Conservation (phyloP, 2,888 invertebrate species). For the Eucera pruinosa region DNA sequence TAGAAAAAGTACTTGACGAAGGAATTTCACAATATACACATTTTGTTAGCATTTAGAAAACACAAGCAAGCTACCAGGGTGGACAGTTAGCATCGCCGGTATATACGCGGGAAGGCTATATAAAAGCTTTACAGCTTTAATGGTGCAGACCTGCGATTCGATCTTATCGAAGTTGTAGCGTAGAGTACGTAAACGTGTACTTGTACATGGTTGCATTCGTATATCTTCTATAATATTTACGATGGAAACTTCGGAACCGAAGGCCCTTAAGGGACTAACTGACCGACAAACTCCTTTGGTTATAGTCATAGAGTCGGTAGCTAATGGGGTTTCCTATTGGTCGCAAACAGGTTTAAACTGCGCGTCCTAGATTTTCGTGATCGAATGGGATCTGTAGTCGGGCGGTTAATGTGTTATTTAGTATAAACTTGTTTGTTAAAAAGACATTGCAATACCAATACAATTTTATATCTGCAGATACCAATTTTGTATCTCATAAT, state of each 20-base stretch:
- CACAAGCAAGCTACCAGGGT: not conserved
- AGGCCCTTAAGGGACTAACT: slow-evolving; percentile 6
- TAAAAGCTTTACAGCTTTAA: slow-evolving; percentile 37
- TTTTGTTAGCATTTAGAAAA: not conserved
- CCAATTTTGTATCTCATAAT: too few relatives aligned
- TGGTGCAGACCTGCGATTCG: slow-evolving; percentile 37
- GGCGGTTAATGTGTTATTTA: not conserved
- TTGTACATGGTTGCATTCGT: slow-evolving; percentile 23
- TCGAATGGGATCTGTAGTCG: not conserved
- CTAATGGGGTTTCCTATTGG: slow-evolving; percentile 7
- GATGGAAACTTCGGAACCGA: slow-evolving; percentile 21
- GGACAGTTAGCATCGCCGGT: not conserved
- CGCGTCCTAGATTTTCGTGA: not conserved
- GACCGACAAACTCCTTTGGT: slow-evolving; percentile 3
- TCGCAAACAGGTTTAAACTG: slow-evolving; percentile 4
- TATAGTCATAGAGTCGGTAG: slow-evolving; percentile 4
- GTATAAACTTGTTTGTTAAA: too few relatives aligned
- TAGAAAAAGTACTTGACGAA: too few relatives aligned
- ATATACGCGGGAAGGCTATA: too few relatives aligned
- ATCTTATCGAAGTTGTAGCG: slow-evolving; percentile 40
- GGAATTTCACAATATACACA: not conserved
- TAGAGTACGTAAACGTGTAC: slow-evolving; percentile 25
- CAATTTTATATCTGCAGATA: too few relatives aligned
- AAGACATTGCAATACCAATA: too few relatives aligned
- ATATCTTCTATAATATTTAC: slow-evolving; percentile 38